These are phyloP conservation scores for Catocala nupta DNA, from an alignment of 2,888 invertebrate species.

Conservation along the genomic window DNA sequence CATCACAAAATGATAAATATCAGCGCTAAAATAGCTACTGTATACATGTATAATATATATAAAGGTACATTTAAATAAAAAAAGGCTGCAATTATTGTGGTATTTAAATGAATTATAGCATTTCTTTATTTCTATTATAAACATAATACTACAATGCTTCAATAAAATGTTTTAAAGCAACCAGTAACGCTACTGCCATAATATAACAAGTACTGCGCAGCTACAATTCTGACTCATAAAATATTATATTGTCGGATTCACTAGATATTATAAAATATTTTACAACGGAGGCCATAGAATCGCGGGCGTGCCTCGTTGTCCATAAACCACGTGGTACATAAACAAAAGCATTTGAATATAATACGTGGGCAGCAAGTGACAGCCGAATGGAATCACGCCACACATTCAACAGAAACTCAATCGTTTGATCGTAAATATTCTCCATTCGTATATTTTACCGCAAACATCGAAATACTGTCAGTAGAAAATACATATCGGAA, in stretches of 20 bases:
- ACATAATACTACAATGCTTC: too few species aligned
- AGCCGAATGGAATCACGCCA: conserved; percentile 65
- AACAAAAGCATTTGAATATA: conserved; percentile 79
- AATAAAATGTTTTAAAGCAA: too few species aligned
- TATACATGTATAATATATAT: too few species aligned
- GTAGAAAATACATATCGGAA: conserved; percentile 52
- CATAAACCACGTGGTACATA: conserved; percentile 73
- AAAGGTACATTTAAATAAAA: too few species aligned
- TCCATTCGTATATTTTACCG: conserved; percentile 59
- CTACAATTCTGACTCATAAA: conserved; percentile 42
- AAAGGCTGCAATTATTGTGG: too few species aligned
- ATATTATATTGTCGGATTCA: conserved; percentile 42
- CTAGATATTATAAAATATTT: conserved; percentile 49
- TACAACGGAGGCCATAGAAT: conserved; percentile 47
- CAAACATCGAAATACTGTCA: conserved; percentile 55
- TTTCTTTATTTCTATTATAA: too few species aligned
- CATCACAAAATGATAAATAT: too few species aligned
- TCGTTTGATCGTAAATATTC: conserved; percentile 71
- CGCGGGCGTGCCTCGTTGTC: conserved; percentile 62
- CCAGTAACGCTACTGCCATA: too few species aligned
- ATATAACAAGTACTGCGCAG: conserved; percentile 14
- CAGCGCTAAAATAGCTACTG: too few species aligned
- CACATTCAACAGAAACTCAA: conserved; percentile 66
- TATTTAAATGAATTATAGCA: too few species aligned
- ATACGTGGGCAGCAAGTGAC: conserved; percentile 77